Evolutionary conservation across 1,140 invertebrate species (phyloP).

Genomic region (Papilio dardanus): DNA sequence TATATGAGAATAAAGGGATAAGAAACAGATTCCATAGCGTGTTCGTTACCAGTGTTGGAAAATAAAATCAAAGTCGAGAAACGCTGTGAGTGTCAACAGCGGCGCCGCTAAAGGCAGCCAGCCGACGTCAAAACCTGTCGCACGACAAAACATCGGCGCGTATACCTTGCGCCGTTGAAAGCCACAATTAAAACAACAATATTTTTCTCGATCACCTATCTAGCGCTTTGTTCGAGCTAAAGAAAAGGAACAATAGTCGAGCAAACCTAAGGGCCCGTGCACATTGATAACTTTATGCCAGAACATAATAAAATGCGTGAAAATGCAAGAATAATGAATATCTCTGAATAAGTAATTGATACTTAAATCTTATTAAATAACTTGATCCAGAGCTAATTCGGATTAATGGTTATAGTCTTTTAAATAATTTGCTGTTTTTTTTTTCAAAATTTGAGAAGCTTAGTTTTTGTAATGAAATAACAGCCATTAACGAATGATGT

Average conservation of each 20-base stretch:
- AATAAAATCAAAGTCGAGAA: slow-evolving; percentile 11
- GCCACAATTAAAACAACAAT: slow-evolving; percentile 46
- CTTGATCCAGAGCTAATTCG: no score
- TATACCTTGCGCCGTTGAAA: slow-evolving; percentile 33
- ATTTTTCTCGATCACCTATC: slow-evolving; percentile 42
- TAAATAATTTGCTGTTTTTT: no score
- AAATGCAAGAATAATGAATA: background rate
- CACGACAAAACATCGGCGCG: slow-evolving; percentile 19
- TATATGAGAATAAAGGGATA: slow-evolving; percentile 6
- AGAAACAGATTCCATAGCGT: background rate
- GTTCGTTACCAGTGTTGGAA: background rate
- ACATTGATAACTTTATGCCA: slow-evolving; percentile 15
- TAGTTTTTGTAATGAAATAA: no score
- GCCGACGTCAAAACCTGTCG: slow-evolving; percentile 24
- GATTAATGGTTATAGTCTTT: no score
- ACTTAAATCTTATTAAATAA: background rate
- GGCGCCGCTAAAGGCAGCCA: background rate
- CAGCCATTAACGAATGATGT: background rate
- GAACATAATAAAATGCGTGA: background rate
- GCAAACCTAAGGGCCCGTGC: slow-evolving; percentile 55
- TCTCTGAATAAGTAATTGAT: background rate
- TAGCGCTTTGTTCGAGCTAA: slow-evolving; percentile 46
- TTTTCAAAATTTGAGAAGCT: no score
- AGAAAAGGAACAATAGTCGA: slow-evolving; percentile 74
- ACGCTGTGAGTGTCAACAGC: slow-evolving; percentile 9